Conservation (phyloP, 2,113 vertebrate genomes). For the Cathartes aura region DNA sequence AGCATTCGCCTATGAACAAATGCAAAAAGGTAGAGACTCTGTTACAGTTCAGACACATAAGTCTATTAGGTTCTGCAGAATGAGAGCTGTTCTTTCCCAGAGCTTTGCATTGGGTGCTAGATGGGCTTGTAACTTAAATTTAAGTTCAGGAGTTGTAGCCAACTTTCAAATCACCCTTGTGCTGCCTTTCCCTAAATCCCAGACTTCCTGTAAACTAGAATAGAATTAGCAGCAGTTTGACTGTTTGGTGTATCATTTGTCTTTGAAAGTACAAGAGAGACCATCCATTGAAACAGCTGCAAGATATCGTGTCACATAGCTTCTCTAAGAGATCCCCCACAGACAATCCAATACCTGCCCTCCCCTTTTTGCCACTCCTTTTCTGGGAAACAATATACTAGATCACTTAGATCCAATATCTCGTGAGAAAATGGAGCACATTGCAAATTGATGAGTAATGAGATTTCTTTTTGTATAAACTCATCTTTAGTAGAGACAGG, state of each 20-base stretch:
- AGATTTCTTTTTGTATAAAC: background rate
- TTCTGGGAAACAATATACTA: slow-evolving; percentile 1
- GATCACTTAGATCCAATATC: background rate
- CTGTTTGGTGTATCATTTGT: background rate
- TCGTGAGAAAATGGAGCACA: background rate
- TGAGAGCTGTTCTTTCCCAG: background rate
- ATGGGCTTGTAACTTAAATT: background rate
- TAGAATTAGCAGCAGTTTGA: background rate
- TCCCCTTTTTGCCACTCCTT: background rate
- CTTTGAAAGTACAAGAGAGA: background rate
- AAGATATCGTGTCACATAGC: background rate
- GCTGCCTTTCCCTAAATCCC: background rate
- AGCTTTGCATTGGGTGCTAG: background rate
- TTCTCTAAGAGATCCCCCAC: background rate
- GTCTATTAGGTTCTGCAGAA: background rate
- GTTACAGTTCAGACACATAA: background rate
- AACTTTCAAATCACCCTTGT: background rate
- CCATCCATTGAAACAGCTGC: slow-evolving; percentile 45
- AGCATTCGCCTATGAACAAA: background rate
- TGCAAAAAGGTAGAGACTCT: background rate
- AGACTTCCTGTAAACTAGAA: background rate
- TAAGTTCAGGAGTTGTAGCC: background rate
- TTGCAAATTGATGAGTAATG: background rate
- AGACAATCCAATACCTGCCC: background rate
- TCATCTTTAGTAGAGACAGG: background rate